These are phyloP conservation scores for Synanthedon andrenaeformis DNA, from an alignment of 2,888 invertebrate genomes.

Conservation along the genomic window DNA sequence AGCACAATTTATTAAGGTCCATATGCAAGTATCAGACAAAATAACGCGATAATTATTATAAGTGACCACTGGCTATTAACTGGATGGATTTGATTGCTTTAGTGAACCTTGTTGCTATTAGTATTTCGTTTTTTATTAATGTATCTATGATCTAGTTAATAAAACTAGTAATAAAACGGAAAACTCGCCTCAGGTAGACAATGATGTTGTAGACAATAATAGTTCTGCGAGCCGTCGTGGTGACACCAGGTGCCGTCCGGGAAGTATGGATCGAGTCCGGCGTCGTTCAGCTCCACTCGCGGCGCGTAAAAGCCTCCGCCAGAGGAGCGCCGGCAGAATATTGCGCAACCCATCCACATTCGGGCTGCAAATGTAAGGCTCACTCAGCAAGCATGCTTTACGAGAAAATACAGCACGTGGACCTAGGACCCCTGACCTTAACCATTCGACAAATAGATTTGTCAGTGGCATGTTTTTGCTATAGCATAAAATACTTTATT, in stretches of 20 bases:
- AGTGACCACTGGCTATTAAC: too few relatives aligned
- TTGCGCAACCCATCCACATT: constrained; percentile 84
- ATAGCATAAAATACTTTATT: too few relatives aligned
- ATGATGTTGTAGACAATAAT: constrained; percentile 80
- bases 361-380: constrained; percentile 48
- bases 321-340: constrained; percentile 77
- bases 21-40: too few relatives aligned
- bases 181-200: constrained; percentile 76
- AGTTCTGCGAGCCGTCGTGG: constrained; percentile 72
- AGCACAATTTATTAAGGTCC: too few relatives aligned
- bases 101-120: too few relatives aligned
- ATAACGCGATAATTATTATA: too few relatives aligned
- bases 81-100: too few relatives aligned
- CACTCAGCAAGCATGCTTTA: neutral
- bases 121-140: too few relatives aligned
- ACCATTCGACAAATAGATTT: too few relatives aligned
- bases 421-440: too few relatives aligned
- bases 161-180: too few relatives aligned
- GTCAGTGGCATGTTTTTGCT: too few relatives aligned
- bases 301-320: constrained; percentile 81
- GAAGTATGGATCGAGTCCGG: constrained; percentile 79
- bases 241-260: constrained; percentile 88
- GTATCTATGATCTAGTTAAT: neutral
- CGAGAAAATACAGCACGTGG: neutral
- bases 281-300: constrained; percentile 79